These are phyloP conservation scores for Rissa tridactyla DNA, from an alignment of 2,113 vertebrate genomes.

Conservation along the genomic window DNA sequence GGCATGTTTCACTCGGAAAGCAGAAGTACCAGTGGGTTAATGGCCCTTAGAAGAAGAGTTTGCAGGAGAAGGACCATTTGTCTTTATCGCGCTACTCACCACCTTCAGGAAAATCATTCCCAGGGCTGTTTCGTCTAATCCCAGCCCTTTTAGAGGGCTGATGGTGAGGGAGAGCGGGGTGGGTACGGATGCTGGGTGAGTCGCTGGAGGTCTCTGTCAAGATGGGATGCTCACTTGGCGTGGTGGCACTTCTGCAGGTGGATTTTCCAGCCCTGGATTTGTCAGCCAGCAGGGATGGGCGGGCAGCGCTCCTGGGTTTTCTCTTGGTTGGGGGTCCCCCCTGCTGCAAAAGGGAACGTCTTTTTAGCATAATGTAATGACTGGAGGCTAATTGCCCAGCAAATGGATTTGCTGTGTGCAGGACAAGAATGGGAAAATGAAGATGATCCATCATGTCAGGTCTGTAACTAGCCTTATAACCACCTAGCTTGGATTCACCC, in stretches of 20 bases:
- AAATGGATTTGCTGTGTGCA: conserved; percentile 46
- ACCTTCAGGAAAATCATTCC: background rate
- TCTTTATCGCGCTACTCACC: background rate
- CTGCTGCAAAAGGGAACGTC: background rate
- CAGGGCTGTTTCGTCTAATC: background rate
- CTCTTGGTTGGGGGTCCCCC: background rate
- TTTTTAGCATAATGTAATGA: background rate
- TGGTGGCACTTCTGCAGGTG: background rate
- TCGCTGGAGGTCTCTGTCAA: background rate
- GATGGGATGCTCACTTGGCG: rapidly evolving
- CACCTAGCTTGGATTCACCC: background rate
- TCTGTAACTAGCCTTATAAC: background rate
- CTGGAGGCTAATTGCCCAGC: conserved; percentile 50
- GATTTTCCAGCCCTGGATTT: background rate
- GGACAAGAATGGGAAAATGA: conserved; percentile 27
- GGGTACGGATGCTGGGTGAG: background rate
- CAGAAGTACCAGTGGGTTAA: background rate
- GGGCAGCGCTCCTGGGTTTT: background rate
- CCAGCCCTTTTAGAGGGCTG: background rate
- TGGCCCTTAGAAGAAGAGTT: background rate
- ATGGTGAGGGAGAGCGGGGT: background rate
- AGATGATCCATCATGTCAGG: conserved; percentile 30
- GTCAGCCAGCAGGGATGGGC: background rate
- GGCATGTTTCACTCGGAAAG: background rate
- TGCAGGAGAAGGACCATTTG: background rate